Evolutionary conservation across 2,113 vertebrate genomes (phyloP).

Genomic region (Oreochromis spilurus): DNA sequence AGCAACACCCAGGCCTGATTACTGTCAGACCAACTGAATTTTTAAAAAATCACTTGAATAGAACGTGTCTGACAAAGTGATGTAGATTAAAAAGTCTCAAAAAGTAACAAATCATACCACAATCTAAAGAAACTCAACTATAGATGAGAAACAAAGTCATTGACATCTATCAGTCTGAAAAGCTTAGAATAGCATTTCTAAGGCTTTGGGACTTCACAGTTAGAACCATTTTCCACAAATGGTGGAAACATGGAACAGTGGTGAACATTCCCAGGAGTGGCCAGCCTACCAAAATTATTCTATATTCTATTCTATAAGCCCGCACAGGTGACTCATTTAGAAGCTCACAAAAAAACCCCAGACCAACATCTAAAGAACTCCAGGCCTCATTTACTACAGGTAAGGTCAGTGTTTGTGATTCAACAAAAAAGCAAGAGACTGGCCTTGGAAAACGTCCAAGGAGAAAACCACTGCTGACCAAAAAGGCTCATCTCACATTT

Average conservation of each 20-base stretch:
- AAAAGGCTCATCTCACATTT: not conserved
- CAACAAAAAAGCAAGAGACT: not conserved
- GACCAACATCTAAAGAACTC: not conserved
- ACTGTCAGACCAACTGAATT: not conserved
- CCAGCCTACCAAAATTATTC: fast-evolving
- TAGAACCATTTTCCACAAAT: not conserved
- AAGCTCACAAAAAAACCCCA: not conserved
- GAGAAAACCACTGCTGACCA: not conserved
- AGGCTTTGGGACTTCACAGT: not conserved
- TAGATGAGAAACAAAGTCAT: not conserved
- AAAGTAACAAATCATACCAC: not conserved
- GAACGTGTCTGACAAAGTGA: not conserved
- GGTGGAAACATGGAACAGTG: not conserved
- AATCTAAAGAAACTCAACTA: not conserved
- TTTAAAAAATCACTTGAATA: not conserved
- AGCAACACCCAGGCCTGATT: not conserved
- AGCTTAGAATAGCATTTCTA: not conserved
- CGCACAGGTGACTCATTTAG: not conserved
- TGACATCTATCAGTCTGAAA: not conserved
- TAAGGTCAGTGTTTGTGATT: not conserved
- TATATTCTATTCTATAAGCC: not conserved
- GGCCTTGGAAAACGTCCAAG: fast-evolving
- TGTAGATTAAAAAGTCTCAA: not conserved
- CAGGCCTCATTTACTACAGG: not conserved
- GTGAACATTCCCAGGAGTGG: not conserved